These are phyloP conservation scores for Gymnobelideus leadbeateri DNA, from an alignment of 2,113 vertebrate genomes.

Conservation along the genomic window DNA sequence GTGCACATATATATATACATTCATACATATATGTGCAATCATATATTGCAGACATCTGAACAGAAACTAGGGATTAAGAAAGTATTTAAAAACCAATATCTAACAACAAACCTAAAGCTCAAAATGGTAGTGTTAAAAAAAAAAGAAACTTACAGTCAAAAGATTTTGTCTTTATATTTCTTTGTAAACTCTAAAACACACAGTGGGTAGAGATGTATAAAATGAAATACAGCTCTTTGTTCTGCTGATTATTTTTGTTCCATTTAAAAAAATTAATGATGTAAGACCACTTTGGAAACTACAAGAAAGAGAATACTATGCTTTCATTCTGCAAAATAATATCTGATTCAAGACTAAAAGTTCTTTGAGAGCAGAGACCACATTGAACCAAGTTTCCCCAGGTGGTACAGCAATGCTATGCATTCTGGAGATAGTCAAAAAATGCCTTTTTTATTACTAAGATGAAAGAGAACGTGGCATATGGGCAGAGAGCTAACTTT, in stretches of 20 bases:
- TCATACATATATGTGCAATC: background rate
- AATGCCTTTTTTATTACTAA: conserved; percentile 51
- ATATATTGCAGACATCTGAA: background rate
- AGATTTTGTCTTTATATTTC: conserved; percentile 52
- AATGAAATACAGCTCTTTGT: conserved; percentile 6
- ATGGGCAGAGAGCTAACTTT: background rate
- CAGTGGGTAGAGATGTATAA: conserved; percentile 23
- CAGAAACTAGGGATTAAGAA: background rate
- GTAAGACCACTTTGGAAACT: conserved; percentile 44
- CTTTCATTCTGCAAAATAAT: conserved; percentile 44
- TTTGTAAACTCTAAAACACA: conserved; percentile 44
- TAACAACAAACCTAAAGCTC: conserved; percentile 26
- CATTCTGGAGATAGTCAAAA: background rate
- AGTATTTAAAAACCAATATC: conserved; percentile 43
- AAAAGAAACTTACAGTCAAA: conserved; percentile 22
- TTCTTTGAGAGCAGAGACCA: conserved; percentile 20
- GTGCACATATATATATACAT: background rate
- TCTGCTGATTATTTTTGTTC: conserved; percentile 21
- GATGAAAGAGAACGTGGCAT: background rate
- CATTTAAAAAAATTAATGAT: conserved; percentile 39
- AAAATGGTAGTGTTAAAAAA: background rate
- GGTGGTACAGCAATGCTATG: conserved; percentile 19
- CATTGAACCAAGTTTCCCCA: conserved; percentile 17
- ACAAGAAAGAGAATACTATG: conserved; percentile 37
- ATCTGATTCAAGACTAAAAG: conserved; percentile 47